A percentile compares a stretch with the other conserved stretches of the same genome.
Conservation (phyloP, 2,797 vertebrate genomes). For the Gymnothorax reevesii region DNA sequence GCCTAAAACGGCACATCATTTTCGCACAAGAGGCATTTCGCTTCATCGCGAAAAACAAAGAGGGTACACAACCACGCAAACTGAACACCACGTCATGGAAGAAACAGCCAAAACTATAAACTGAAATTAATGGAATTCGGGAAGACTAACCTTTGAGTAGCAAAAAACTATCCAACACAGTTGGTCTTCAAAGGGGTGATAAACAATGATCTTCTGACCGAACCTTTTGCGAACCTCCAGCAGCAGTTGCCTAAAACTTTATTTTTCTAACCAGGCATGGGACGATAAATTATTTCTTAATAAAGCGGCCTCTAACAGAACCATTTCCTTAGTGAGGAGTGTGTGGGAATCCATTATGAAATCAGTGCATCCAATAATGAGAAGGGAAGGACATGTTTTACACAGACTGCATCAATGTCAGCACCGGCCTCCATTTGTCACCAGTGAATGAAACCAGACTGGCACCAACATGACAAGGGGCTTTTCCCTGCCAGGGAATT, state of each 20-base stretch:
- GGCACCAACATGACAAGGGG: neutral
- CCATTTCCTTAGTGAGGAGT: neutral
- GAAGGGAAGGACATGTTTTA: neutral
- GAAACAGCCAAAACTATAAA: too few species aligned
- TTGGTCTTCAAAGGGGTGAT: neutral
- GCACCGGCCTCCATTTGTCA: neutral
- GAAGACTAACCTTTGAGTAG: too few species aligned
- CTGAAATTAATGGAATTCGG: too few species aligned
- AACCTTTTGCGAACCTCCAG: neutral
- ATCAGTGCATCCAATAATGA: neutral
- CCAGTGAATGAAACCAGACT: neutral
- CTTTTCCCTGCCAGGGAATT: neutral
- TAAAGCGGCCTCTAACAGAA: neutral
- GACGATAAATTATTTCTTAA: neutral
- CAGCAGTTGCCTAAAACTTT: neutral
- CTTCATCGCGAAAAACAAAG: too few species aligned
- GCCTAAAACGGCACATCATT: too few species aligned
- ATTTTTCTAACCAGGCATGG: neutral
- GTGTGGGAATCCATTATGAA: neutral
- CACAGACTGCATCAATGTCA: neutral
- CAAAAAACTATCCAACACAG: too few species aligned
- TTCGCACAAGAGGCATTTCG: too few species aligned
- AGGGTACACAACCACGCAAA: too few species aligned
- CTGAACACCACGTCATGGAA: too few species aligned
- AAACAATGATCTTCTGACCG: neutral